Evolutionary conservation across 2,797 vertebrate genomes (phyloP).

Genomic region (Dipus sagitta): DNA sequence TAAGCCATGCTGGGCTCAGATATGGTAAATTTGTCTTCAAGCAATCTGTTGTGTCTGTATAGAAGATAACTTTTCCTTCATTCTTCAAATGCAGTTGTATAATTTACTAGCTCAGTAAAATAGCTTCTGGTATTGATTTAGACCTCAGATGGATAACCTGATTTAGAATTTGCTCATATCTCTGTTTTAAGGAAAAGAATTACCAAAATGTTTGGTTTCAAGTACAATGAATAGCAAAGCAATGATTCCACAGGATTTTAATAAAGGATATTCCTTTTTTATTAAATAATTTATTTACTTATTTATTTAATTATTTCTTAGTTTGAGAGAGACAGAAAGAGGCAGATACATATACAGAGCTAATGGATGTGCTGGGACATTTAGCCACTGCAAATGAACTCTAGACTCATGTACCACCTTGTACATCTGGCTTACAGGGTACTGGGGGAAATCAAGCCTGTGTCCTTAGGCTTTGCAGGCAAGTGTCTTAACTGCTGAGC

Average conservation of each 20-base stretch:
- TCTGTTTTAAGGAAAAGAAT: conserved; percentile 44
- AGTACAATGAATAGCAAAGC: conserved; percentile 55
- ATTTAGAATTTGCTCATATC: conserved; percentile 31
- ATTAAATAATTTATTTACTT: too few species aligned
- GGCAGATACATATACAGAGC: too few species aligned
- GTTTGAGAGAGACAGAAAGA: too few species aligned
- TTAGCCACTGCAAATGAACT: too few species aligned
- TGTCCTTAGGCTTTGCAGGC: too few species aligned
- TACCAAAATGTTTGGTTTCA: conserved; percentile 64
- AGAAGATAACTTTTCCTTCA: conserved; percentile 32
- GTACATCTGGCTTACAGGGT: too few species aligned
- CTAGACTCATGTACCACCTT: too few species aligned
- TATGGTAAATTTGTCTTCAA: conserved; percentile 32
- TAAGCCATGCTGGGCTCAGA: neutral
- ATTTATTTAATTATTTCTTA: too few species aligned
- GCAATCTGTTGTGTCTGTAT: conserved; percentile 59
- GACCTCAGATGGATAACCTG: conserved; percentile 30
- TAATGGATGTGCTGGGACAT: too few species aligned
- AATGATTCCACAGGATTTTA: neutral
- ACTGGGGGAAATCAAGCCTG: too few species aligned
- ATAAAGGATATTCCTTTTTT: neutral
- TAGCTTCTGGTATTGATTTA: conserved; percentile 45
- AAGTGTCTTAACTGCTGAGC: too few species aligned
- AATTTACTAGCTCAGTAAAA: conserved; percentile 51
- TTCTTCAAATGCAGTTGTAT: conserved; percentile 22